Evolutionary conservation across 2,797 vertebrate species (phyloP).

Genomic region (Prunella strophiata): DNA sequence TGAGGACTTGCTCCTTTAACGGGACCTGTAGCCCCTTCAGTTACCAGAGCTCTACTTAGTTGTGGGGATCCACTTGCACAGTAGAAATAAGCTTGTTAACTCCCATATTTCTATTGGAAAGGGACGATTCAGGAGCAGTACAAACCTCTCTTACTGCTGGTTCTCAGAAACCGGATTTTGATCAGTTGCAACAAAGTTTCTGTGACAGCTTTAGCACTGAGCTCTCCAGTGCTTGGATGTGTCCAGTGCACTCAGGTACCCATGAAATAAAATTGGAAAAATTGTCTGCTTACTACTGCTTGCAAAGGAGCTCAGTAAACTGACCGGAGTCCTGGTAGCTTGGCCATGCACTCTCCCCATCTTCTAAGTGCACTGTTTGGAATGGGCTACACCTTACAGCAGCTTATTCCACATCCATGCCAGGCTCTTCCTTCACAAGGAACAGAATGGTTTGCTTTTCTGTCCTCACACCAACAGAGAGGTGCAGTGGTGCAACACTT

Average conservation of each 20-base stretch:
- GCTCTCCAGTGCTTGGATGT: background rate
- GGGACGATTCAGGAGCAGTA: background rate
- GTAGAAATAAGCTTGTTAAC: background rate
- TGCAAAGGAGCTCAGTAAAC: background rate
- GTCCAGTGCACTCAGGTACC: background rate
- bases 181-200: background rate
- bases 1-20: background rate
- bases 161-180: background rate
- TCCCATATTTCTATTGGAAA: background rate
- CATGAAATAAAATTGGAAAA: background rate
- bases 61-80: background rate
- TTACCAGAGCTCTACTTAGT: background rate
- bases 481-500: background rate
- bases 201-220: background rate
- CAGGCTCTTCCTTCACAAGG: background rate
- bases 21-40: background rate
- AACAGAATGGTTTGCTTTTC: background rate
- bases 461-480: background rate
- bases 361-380: background rate
- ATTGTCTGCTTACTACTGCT: background rate
- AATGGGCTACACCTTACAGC: background rate
- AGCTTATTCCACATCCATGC: background rate
- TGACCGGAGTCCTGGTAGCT: background rate
- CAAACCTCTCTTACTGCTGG: background rate
- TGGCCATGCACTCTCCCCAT: rapidly evolving